A percentile compares a stretch with the other conserved stretches of the same genome.
These are phyloP conservation scores for Mobula hypostoma DNA, from an alignment of 2,113 vertebrate species.

Conservation along the genomic window DNA sequence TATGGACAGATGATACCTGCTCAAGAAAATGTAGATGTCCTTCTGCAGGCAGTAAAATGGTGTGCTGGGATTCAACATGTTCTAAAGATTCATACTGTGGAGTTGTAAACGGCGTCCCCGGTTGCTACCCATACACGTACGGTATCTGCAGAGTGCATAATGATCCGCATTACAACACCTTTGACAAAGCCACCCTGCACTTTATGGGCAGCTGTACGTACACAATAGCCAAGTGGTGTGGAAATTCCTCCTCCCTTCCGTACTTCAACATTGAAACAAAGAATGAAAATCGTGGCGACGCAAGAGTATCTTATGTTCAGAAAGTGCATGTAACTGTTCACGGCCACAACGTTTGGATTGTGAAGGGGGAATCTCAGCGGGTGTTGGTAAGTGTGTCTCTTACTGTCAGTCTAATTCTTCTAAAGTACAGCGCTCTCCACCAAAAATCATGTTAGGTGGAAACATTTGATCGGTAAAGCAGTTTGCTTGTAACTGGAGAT, in stretches of 20 bases:
- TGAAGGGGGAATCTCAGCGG: slow-evolving; percentile 51
- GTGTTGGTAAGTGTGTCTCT: slow-evolving; percentile 60
- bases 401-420: neutral
- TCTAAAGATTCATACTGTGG: slow-evolving; percentile 52
- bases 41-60: slow-evolving; percentile 49
- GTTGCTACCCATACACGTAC: slow-evolving; percentile 41
- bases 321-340: slow-evolving; percentile 54
- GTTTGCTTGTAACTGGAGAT: neutral
- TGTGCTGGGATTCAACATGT: slow-evolving; percentile 55
- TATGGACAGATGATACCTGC: slow-evolving; percentile 61
- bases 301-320: slow-evolving; percentile 52
- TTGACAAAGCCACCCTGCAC: slow-evolving; percentile 62
- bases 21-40: slow-evolving; percentile 60
- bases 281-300: slow-evolving; percentile 53
- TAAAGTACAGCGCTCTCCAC: neutral
- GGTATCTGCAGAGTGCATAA: slow-evolving; percentile 61
- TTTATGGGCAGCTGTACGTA: slow-evolving; percentile 68
- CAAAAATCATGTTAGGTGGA: no score
- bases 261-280: slow-evolving; percentile 65
- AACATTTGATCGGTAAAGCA: neutral
- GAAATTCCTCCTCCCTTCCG: slow-evolving; percentile 49
- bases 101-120: slow-evolving; percentile 44
- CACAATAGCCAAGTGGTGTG: slow-evolving; percentile 63
- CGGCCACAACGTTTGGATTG: slow-evolving; percentile 51
- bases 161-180: slow-evolving; percentile 62